These are phyloP conservation scores for Pherbina coryleti DNA, from an alignment of 2,888 invertebrate species.

Conservation along the genomic window DNA sequence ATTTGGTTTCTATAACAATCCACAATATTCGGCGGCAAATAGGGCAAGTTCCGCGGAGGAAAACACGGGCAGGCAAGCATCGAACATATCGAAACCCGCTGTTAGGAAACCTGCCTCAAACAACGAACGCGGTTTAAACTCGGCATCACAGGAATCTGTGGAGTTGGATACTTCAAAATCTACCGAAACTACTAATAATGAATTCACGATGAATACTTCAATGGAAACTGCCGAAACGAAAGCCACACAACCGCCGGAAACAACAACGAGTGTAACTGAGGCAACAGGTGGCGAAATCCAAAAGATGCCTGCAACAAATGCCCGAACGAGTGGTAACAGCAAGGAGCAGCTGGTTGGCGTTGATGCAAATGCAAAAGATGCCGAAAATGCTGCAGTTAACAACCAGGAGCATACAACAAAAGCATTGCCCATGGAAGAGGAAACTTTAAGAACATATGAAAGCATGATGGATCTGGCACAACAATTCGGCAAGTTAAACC, in stretches of 20 bases:
- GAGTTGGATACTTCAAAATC: neutral
- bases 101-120: too few species aligned
- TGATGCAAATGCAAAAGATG: neutral
- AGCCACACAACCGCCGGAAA: too few species aligned
- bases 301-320: neutral
- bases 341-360: neutral
- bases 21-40: too few species aligned
- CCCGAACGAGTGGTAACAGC: neutral
- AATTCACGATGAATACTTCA: too few species aligned
- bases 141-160: neutral
- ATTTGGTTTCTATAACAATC: too few species aligned
- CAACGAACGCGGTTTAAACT: too few species aligned
- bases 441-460: neutral
- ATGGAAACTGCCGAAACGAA: too few species aligned
- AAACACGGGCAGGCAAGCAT: too few species aligned
- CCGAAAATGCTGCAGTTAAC: neutral
- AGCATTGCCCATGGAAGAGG: neutral
- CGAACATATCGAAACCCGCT: too few species aligned
- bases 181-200: too few species aligned
- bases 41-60: too few species aligned
- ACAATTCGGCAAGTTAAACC: neutral
- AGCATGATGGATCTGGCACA: conserved; percentile 18
- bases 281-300: neutral
- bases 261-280: too few species aligned
- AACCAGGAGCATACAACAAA: neutral